These are phyloP conservation scores for Cheumatopsyche charites DNA, from an alignment of 1,140 invertebrate species.

Conservation along the genomic window DNA sequence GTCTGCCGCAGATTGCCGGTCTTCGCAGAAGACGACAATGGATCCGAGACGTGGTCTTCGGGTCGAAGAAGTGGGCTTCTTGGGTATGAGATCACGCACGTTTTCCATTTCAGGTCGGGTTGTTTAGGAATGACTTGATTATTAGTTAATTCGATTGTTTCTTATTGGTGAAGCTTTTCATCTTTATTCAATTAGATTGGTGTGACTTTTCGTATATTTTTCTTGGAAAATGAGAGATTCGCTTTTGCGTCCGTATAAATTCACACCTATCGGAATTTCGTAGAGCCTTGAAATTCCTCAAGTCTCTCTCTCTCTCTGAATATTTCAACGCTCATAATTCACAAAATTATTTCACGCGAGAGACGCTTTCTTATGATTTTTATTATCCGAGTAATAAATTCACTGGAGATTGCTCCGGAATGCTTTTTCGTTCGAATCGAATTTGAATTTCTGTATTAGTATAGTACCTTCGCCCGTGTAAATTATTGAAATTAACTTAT, in stretches of 20 bases:
- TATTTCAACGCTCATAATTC: slow-evolving; percentile 12
- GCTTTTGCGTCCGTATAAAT: background rate
- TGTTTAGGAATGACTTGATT: no score
- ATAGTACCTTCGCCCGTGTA: no score
- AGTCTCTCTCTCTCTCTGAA: background rate
- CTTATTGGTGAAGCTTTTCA: no score
- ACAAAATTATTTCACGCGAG: slow-evolving; percentile 8
- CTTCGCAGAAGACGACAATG: slow-evolving; percentile 9
- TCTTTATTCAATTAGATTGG: no score
- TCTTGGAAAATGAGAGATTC: background rate
- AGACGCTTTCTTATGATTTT: slow-evolving; percentile 12
- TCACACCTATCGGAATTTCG: slow-evolving; percentile 14
- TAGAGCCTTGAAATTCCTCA: background rate
- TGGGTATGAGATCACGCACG: slow-evolving; percentile 9
- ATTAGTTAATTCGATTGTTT: no score
- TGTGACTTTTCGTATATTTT: background rate
- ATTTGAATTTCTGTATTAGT: no score
- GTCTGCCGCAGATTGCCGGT: slow-evolving; percentile 31
- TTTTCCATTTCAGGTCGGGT: background rate
- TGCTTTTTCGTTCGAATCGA: no score
- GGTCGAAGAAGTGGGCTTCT: background rate
- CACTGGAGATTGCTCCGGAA: background rate
- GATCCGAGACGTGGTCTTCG: slow-evolving; percentile 15
- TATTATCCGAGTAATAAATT: slow-evolving; percentile 14
- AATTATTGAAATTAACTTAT: no score